phyloP scores from a whole-genome alignment of 2,797 vertebrate species.

The Cryptoprocta ferox region DNA sequence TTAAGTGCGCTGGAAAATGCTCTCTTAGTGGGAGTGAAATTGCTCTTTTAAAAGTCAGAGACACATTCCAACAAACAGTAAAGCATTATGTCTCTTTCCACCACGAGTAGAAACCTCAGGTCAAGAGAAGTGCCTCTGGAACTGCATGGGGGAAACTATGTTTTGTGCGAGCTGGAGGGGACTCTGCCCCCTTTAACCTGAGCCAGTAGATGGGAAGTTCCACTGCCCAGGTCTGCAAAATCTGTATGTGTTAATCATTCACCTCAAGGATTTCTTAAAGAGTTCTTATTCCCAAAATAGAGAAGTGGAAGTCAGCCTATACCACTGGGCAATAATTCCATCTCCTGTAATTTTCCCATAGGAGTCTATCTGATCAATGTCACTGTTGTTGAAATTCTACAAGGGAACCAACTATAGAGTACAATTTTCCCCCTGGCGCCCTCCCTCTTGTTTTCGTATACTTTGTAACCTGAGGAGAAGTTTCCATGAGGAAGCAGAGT shows the following conservation, averaged over 20 bases:
- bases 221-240: not conserved
- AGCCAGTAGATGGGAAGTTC: not conserved
- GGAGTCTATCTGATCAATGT: slow-evolving; percentile 74
- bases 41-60: slow-evolving; percentile 3
- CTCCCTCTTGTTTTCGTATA: slow-evolving; percentile 66
- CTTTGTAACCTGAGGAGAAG: slow-evolving; percentile 78
- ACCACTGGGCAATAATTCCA: slow-evolving; percentile 66
- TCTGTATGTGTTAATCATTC: slow-evolving; percentile 62
- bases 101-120: not conserved
- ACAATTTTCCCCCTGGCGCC: slow-evolving; percentile 58
- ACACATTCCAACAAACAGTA: not conserved
- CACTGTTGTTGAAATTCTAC: slow-evolving; percentile 73
- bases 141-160: not conserved
- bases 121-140: not conserved
- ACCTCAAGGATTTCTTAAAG: slow-evolving; percentile 77
- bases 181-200: not conserved
- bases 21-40: slow-evolving; percentile 24
- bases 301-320: slow-evolving; percentile 68
- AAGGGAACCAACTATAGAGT: slow-evolving; percentile 63
- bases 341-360: slow-evolving; percentile 74
- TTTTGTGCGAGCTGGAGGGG: not conserved
- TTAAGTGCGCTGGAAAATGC: not conserved
- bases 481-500: slow-evolving; percentile 78
- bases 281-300: slow-evolving; percentile 80
- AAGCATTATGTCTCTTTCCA: not conserved